Evolutionary conservation across 1,140 invertebrate genomes (phyloP), one percentile per base, ranked within the genome.

Genomic region (Archivesica marissinica): DNA sequence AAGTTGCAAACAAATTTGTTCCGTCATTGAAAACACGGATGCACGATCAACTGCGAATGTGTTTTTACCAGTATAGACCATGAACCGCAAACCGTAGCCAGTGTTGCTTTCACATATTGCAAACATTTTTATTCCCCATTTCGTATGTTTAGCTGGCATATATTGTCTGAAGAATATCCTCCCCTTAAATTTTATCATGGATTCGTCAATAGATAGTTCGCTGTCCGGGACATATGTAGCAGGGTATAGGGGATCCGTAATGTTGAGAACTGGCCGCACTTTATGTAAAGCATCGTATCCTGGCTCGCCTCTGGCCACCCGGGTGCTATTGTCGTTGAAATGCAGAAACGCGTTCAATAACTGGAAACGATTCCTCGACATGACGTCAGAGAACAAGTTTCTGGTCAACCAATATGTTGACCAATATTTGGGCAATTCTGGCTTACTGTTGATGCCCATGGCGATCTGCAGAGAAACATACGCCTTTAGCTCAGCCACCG

Each of bases 41-140:
- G 74, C 30, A n/a, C 15, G 30, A 25, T 76, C 50, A 41, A 39
- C 68, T 41, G 7, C 44, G 33, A 76, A 76, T n/a, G 74, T 76
- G n/a, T 33, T 56, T 20, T 76, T 76, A 3, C 50, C 52, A 17
- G 74, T 76, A 52, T 76, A 56, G 2, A 76, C 23, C 35, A 76
- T 1, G 35, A 76, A 54, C 2, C 30, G n/a, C 28, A 76, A 13
- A 9, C 25, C 50, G 39, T 76, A 76, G 11, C 74, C 50, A 3
- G 74, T 76, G 35, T 56, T 76, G 30, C 74, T 76, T 38, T 30
- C 50, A 15, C 50, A 35, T 33, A 56, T 17, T 13, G 44, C 74
- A 39, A 76, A 76, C 1, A 52, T 76, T 56, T 76, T 76, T 2
- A 76, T 54, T 56, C 68, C 52, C 74, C 35, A 76, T 76, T 56